Base-by-base conservation (phyloP, 2,797 vertebrate genomes). In the Lerista edwardsae region DNA sequence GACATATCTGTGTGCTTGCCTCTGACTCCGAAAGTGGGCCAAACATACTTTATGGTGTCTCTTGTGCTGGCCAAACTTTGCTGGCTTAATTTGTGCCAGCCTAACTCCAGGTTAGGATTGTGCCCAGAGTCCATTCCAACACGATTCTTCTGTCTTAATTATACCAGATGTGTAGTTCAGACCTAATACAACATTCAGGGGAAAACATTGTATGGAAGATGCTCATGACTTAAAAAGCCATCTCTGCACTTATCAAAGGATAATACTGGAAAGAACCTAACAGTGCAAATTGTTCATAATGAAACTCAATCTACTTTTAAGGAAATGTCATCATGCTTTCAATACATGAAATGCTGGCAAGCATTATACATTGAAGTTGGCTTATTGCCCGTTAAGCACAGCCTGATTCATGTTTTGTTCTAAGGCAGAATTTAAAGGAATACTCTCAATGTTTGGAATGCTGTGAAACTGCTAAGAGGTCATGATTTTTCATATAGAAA, bases 391-490 rank as follows among this genome's bases (percentile, higher is more conserved):
- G 67, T 27, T 51, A 72, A 41, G 25, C 79, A 68, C 2, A 36
- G 69, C 17, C 21, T 74, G 57, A 59, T 69, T 89, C 75, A 79
- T 36, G 47, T 69, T 76, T 82, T 85, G 67, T 89, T 84, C 83
- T 67, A 89, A 87, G 44, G 15, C 14, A 80, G 3, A 67, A 77
- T 65, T 51, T 80, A 80, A 90, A 85, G 80, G 75, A 82, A 81
- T 85, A 87, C 65, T 88, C 62, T 79, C 85, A 89, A 80, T 86
- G 36, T 80, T 89, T 93, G 90, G 85, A 81, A 84, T 93, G 89
- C 88, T 87, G 62, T 84, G 88, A 89, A 73, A 73, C 86, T 6
- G 62, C 21, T 84, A 71, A 71, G 21, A 86, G 77, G 14, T 81
- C 76, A 90, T 89, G 80, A 59, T 90, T 93, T 91, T 87, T 31